These are phyloP conservation scores for Heteromyza rotundicornis DNA, from an alignment of 2,888 invertebrate genomes.

Conservation along the genomic window DNA sequence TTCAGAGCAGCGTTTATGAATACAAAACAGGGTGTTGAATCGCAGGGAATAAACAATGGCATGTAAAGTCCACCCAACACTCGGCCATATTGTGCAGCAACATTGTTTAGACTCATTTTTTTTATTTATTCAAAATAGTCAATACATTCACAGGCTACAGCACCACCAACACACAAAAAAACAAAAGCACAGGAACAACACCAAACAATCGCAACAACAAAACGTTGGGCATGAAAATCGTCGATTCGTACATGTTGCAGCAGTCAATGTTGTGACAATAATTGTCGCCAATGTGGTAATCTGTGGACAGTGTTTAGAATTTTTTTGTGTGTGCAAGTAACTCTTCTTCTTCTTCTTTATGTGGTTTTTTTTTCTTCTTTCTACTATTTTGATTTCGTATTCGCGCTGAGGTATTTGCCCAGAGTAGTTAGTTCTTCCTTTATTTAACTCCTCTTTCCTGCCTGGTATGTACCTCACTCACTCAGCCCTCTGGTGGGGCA, in stretches of 20 bases:
- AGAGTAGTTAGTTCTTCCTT: slow-evolving; percentile 27
- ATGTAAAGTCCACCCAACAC: no score
- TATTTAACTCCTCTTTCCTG: no score
- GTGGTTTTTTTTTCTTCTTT: slow-evolving; percentile 2
- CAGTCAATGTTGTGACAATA: slow-evolving; percentile 44
- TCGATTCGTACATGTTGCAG: slow-evolving; percentile 30
- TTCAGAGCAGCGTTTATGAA: no score
- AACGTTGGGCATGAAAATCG: slow-evolving; percentile 36
- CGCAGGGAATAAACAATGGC: no score
- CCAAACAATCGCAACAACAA: no score
- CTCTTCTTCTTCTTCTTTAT: neutral
- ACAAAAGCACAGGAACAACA: neutral
- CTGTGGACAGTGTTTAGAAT: slow-evolving; percentile 2
- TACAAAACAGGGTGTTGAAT: no score
- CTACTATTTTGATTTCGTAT: neutral
- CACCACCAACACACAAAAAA: neutral
- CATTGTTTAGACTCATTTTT: no score
- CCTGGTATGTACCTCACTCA: no score
- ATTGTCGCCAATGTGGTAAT: slow-evolving; percentile 40
- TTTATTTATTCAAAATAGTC: no score
- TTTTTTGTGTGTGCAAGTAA: neutral
- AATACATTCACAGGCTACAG: no score
- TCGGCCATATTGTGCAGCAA: no score
- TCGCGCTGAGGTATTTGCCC: neutral
- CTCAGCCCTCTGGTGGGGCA: slow-evolving; percentile 32